Evolutionary conservation across 64 coral and sea anemone species (phyloP), one percentile per base, ranked within the genome.

Genomic region (Hydrozoanthus tunicans): DNA sequence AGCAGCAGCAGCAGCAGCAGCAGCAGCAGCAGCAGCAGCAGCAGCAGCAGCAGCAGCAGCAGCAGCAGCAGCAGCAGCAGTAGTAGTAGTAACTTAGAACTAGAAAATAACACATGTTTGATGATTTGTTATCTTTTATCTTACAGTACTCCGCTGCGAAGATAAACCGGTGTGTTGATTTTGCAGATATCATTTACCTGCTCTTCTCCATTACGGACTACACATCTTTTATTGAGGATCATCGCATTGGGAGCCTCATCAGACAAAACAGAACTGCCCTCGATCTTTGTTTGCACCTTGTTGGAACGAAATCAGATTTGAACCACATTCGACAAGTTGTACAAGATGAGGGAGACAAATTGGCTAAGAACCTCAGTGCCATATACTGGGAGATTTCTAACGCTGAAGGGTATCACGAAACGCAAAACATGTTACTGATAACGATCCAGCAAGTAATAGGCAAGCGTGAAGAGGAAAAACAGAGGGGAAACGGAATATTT

Each of bases 261-360:
- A 52, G 72, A 51, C 72, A 75, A 75, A 7, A 12, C 72, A 75
- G 14, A 75, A 7, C 12, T 51, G 24, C 43, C 24, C 9, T 10
- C 10, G 72, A 52, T 10, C 5, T 75, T 5, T 75, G 26, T 8
- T 27, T 75, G 25, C 26, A 75, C 12, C 72, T 75, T 75, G 72
- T 75, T 75, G 72, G 72, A 51, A 75, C 25, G 6, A 75, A 75
- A 75, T 51, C 43, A 75, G 72, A 75, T 51, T 75, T 75, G 26
- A 12, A 75, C 10, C 32, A 75, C 26, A 53, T 52, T 53, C 72
- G 72, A 10, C 9, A 75, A 51, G 72, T 75, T 9, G 9, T 43
- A 27, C 10, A 52, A 27, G 25, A 26, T 11, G 72, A 75, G 5
- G 72, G 72, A 75, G 26, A 9, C 5, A 52, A 75, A 52, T 1